A percentile compares a stretch with the other conserved stretches of the same genome.
Evolutionary conservation across 2,113 vertebrate species (phyloP).

Genomic region (Festucalex cinctus): DNA sequence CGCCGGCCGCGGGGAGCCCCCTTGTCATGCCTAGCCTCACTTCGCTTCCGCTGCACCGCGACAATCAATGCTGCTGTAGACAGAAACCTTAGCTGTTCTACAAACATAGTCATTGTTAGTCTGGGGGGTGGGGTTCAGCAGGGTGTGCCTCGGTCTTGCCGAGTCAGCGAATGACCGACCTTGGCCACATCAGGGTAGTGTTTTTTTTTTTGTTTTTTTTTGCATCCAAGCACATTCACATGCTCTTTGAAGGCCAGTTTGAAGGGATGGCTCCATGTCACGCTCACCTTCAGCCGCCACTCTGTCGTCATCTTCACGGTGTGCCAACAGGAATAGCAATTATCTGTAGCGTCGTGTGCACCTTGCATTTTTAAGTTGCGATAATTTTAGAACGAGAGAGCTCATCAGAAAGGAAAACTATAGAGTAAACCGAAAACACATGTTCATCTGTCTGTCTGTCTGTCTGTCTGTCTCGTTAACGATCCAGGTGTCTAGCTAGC

Average conservation of each 20-base stretch:
- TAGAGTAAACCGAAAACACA: too few relatives aligned
- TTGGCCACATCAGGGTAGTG: slow-evolving; percentile 29
- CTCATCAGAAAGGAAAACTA: too few relatives aligned
- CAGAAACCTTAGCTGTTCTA: not conserved
- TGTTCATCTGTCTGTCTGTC: too few relatives aligned
- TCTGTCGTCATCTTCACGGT: not conserved
- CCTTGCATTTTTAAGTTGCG: too few relatives aligned
- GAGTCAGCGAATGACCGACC: slow-evolving; percentile 54
- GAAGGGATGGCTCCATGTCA: not conserved
- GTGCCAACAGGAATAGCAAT: not conserved
- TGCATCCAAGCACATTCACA: not conserved
- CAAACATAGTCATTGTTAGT: not conserved
- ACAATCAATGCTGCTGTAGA: not conserved
- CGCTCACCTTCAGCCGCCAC: not conserved
- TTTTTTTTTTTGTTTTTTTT: not conserved
- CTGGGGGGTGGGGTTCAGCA: not conserved
- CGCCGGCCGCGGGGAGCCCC: not conserved
- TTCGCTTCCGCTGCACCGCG: not conserved
- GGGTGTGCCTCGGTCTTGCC: slow-evolving; percentile 43
- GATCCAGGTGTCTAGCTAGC: too few relatives aligned
- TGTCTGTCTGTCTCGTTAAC: too few relatives aligned
- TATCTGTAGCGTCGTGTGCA: too few relatives aligned
- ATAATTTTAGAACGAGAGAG: too few relatives aligned
- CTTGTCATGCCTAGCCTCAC: not conserved
- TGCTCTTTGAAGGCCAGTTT: not conserved